Evolutionary conservation across 2,888 invertebrate species (phyloP).

Genomic region (Lucinisca nassula): DNA sequence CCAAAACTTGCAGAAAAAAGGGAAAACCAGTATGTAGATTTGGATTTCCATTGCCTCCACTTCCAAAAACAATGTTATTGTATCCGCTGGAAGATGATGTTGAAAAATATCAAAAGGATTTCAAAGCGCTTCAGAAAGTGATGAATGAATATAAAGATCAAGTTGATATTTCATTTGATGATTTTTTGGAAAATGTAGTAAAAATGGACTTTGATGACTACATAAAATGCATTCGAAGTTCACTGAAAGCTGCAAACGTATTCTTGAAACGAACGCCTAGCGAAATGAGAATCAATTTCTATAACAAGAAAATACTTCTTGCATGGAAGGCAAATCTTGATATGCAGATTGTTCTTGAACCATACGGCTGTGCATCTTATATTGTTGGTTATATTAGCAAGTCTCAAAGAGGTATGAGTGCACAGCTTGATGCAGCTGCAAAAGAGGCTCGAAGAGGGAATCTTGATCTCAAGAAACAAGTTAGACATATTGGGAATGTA

Average conservation of each 20-base stretch:
- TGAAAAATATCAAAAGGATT: constrained; percentile 21
- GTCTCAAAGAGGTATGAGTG: constrained; percentile 37
- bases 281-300: constrained; percentile 56
- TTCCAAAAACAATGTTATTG: constrained; percentile 41
- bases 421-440: constrained; percentile 41
- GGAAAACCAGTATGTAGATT: constrained; percentile 37
- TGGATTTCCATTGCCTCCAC: constrained; percentile 55
- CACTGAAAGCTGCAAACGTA: constrained; percentile 48
- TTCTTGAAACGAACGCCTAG: constrained; percentile 52
- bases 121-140: background rate
- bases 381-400: constrained; percentile 40
- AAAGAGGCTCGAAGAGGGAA: constrained; percentile 66
- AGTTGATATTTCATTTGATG: constrained; percentile 32
- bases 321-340: constrained; percentile 63
- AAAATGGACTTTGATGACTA: constrained; percentile 45
- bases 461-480: constrained; percentile 59
- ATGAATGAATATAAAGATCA: constrained; percentile 22
- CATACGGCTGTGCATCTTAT: constrained; percentile 53
- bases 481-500: constrained; percentile 64
- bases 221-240: constrained; percentile 32
- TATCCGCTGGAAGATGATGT: constrained; percentile 43
- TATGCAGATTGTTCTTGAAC: constrained; percentile 58
- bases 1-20: constrained; percentile 35
- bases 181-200: constrained; percentile 28
- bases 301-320: constrained; percentile 41